phyloP scores from a whole-genome alignment of 2,113 vertebrate genomes.

The Cariama cristata region DNA sequence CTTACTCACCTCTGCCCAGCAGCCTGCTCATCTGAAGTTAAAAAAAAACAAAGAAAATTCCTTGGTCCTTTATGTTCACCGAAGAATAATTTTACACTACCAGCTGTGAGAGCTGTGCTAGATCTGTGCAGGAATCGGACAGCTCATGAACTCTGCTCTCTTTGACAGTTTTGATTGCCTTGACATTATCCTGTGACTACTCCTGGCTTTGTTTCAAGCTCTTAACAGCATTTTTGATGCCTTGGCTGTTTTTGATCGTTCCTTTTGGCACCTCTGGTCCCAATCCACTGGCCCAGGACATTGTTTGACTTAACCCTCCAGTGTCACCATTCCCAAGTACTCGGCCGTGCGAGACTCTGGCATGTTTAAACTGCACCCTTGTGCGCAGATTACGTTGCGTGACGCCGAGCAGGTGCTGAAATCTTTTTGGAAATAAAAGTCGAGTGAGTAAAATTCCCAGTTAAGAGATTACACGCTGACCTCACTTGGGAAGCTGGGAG shows the following conservation, averaged over 20 bases:
- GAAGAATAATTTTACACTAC: neutral
- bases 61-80: neutral
- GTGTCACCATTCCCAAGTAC: neutral
- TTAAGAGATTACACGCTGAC: neutral
- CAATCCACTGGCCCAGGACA: neutral
- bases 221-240: neutral
- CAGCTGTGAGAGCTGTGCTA: fast-evolving
- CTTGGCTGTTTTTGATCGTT: neutral
- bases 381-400: neutral
- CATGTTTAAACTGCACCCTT: fast-evolving
- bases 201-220: neutral
- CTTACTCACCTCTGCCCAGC: neutral
- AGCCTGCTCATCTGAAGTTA: neutral
- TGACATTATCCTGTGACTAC: neutral
- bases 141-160: neutral
- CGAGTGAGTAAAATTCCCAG: neutral
- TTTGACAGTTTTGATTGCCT: neutral
- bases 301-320: neutral
- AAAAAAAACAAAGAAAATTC: neutral
- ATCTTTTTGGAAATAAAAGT: neutral
- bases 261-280: neutral
- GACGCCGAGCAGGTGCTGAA: neutral
- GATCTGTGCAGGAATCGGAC: neutral
- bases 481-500: neutral
- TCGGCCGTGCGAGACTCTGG: fast-evolving